phyloP scores from a whole-genome alignment of 92 coral and sea anemone species.

The Nematostella vectensis region DNA sequence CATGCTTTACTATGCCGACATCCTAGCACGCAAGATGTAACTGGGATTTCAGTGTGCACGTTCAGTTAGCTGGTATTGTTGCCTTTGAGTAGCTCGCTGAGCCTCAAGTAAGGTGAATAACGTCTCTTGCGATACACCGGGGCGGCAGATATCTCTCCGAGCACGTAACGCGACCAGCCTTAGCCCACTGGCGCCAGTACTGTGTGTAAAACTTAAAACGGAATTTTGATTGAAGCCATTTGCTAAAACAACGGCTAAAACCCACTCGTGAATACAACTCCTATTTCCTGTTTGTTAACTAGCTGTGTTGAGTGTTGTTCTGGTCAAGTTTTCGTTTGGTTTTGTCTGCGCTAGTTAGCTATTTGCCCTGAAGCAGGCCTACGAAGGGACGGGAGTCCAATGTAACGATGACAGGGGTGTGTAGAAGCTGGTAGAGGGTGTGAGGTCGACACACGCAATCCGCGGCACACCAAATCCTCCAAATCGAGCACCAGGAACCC shows the following conservation, averaged over 20 bases:
- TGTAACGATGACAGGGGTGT: slow-evolving; percentile 48
- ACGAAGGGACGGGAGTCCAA: too few relatives aligned
- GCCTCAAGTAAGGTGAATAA: too few relatives aligned
- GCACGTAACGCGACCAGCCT: too few relatives aligned
- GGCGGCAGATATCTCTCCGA: too few relatives aligned
- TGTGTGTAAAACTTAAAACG: slow-evolving; percentile 57
- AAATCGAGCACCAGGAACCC: slow-evolving; percentile 35
- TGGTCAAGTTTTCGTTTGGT: too few relatives aligned
- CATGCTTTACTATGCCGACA: slow-evolving; percentile 93
- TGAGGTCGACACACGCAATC: slow-evolving; percentile 51
- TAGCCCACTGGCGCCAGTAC: slow-evolving; percentile 75
- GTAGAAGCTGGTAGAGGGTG: slow-evolving; percentile 56
- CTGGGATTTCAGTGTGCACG: slow-evolving; percentile 35
- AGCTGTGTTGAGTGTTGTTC: too few relatives aligned
- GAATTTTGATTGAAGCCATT: slow-evolving; percentile 68
- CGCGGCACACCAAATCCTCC: slow-evolving; percentile 44
- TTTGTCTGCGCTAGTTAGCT: too few relatives aligned
- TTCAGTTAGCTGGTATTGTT: slow-evolving; percentile 16
- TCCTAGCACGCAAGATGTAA: slow-evolving; percentile 92
- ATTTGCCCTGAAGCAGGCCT: too few relatives aligned
- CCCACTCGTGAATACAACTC: too few relatives aligned
- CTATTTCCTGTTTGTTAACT: too few relatives aligned
- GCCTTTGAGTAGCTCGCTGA: too few relatives aligned
- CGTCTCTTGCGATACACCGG: too few relatives aligned
- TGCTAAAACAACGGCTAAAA: slow-evolving; percentile 8